Evolutionary conservation across 1,140 invertebrate genomes (phyloP).

Genomic region (Parapsyche elsis): DNA sequence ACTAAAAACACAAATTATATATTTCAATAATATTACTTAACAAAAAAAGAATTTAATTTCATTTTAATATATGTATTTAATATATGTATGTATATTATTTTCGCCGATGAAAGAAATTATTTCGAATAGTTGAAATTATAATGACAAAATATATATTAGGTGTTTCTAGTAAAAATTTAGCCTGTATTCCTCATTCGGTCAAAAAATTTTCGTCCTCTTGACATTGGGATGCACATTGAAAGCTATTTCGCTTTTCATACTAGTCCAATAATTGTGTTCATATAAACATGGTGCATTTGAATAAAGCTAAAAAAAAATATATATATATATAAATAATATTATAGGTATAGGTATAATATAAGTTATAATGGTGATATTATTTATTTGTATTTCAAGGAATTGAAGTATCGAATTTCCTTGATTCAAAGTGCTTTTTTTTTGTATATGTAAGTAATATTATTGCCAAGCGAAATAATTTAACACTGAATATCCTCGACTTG

Average conservation of each 20-base stretch:
- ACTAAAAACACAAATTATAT: neutral
- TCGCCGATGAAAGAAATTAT: no score
- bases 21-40: neutral
- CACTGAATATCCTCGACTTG: constrained; percentile 41
- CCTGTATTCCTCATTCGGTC: no score
- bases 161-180: neutral
- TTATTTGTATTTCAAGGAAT: constrained; percentile 10
- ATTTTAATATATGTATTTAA: no score
- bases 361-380: no score
- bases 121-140: neutral
- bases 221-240: neutral
- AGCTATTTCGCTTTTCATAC: constrained; percentile 24
- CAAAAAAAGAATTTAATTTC: neutral
- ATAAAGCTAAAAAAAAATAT: neutral
- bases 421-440: constrained; percentile 15
- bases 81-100: no score
- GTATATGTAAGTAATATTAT: constrained; percentile 18
- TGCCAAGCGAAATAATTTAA: constrained; percentile 33
- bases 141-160: neutral
- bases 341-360: no score
- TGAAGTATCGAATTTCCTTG: constrained; percentile 43
- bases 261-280: neutral
- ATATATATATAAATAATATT: neutral
- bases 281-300: neutral
- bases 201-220: no score